These are phyloP conservation scores for Geodia barretti DNA, from an alignment of 37 sponge, comb jelly and placozoan genomes.

Conservation along the genomic window DNA sequence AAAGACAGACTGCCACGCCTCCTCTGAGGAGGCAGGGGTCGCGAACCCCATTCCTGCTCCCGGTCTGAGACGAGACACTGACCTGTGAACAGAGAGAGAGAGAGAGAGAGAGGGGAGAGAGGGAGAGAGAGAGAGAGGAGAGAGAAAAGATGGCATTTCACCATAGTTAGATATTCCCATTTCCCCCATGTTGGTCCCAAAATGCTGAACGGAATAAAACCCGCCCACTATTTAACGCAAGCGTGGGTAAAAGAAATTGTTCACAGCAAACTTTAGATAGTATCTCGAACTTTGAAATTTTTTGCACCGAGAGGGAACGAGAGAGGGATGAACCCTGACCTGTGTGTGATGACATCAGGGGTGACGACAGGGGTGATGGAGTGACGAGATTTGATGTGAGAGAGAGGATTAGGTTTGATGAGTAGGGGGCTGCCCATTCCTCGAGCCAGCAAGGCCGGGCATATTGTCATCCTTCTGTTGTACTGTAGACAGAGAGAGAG, in stretches of 20 bases:
- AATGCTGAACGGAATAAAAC: too few species aligned
- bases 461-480: constrained; percentile 6
- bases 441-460: neutral
- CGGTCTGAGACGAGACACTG: neutral
- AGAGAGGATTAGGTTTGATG: neutral
- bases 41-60: neutral
- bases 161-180: too few species aligned
- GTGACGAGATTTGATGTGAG: too few species aligned
- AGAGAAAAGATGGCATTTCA: too few species aligned
- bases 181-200: too few species aligned
- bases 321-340: neutral
- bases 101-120: neutral
- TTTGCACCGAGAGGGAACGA: too few species aligned
- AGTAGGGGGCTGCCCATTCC: neutral
- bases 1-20: neutral
- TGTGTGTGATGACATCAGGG: neutral
- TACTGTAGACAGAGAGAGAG: constrained; percentile 7
- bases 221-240: too few species aligned
- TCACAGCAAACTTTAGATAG: too few species aligned
- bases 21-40: neutral
- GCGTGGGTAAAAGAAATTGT: too few species aligned
- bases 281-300: too few species aligned
- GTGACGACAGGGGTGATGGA: neutral
- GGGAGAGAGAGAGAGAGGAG: neutral
- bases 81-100: neutral